Evolutionary conservation across 2,113 vertebrate species (phyloP).

Genomic region (Aplodontia rufa): DNA sequence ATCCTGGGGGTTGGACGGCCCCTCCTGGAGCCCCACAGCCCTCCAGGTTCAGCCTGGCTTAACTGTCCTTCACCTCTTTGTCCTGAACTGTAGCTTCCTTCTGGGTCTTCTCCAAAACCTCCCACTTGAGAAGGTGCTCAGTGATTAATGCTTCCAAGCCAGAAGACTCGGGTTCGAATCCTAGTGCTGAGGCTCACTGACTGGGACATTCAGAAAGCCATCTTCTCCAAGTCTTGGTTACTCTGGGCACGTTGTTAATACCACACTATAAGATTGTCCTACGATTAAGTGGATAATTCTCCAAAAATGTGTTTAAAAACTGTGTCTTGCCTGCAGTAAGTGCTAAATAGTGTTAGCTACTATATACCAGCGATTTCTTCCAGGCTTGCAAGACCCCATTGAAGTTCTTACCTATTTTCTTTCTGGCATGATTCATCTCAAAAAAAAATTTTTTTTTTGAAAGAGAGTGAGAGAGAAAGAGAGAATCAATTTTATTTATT

Average conservation of each 20-base stretch:
- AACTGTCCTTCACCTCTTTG: background rate
- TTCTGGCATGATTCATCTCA: background rate
- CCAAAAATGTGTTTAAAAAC: background rate
- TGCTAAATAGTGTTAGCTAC: background rate
- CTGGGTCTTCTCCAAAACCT: background rate
- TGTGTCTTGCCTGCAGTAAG: background rate
- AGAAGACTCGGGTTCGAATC: background rate
- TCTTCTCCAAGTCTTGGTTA: background rate
- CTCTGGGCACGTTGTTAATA: background rate
- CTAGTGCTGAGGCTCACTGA: background rate
- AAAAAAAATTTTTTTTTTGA: too few relatives aligned
- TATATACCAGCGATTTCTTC: fast-evolving
- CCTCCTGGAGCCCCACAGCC: background rate
- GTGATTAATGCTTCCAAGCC: background rate
- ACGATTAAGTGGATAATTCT: background rate
- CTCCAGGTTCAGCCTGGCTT: background rate
- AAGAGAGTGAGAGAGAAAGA: too few relatives aligned
- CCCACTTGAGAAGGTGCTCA: fast-evolving
- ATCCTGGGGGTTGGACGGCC: fast-evolving
- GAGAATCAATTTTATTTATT: too few relatives aligned
- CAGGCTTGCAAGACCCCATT: background rate
- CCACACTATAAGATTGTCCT: too few relatives aligned
- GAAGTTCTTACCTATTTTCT: background rate
- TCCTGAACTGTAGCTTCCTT: background rate
- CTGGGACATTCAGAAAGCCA: background rate